Evolutionary conservation across 2,888 invertebrate genomes (phyloP), one percentile per base, ranked within the genome.

Genomic region (Drosophila quasianomalipes): DNA sequence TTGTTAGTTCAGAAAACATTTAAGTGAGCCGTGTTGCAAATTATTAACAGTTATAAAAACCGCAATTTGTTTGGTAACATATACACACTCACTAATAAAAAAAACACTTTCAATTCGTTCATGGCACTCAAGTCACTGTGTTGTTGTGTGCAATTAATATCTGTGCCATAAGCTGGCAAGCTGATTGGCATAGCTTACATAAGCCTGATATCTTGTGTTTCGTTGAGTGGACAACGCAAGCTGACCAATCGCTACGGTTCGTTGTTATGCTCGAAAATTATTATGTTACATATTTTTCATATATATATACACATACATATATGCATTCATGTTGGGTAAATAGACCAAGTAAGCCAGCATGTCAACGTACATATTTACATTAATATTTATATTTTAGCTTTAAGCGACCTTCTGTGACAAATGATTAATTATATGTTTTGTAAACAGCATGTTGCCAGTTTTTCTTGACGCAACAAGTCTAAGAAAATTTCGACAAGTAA

Each of bases 101-200:
- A 81, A 74, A 66, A 78, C 53, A 76, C 76, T 73, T 78, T 78
- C 57, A 81, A 82, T 77, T 74, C 76, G 79, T 76, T 85, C 82
- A 83, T 76, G 74, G 75, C 77, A 83, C 76, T 87, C 74, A 62
- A 82, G 65, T 55, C 67, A 54, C 63, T 69, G 58, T 73, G 71
- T 67, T 82, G 72, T 78, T 82, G 72, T 79, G 70, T 78, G 85
- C 83, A 85, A 85, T 88, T 85, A 85, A 85, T 85, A 85, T 88
- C 82, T 80, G 62, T 85, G 85, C 73, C 83, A 87, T 81, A 85
- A 85, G 87, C 83, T 72, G 49, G 70, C 64, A 74, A 71, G 62
- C 74, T 80, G 88, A 85, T 85, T 85, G 88, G 88, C 78, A 82
- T 83, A 64, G 65, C 77, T 86, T 86, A 89, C 81, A 86, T 86